Percentiles rank a stretch among this genome's conserved stretches.
These are phyloP conservation scores for Metridium senile DNA, from an alignment of 92 coral and sea anemone genomes.

Conservation along the genomic window DNA sequence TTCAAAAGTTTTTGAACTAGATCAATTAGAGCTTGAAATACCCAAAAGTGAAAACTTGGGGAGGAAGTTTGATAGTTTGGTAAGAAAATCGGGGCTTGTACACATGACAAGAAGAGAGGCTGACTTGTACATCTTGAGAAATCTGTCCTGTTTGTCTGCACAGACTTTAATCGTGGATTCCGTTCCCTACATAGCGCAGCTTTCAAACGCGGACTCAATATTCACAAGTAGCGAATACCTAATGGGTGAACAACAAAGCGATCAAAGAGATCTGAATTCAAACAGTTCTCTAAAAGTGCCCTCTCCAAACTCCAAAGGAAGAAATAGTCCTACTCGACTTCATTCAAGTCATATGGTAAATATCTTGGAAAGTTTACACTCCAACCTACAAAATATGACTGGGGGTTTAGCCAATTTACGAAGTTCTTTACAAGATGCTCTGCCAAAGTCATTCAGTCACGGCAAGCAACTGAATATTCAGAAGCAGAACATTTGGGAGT, in stretches of 20 bases:
- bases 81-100: slow-evolving; percentile 11
- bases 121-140: slow-evolving; percentile 14
- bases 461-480: slow-evolving; percentile 10
- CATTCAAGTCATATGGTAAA: slow-evolving; percentile 12
- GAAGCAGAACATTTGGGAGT: neutral
- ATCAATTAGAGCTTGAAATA: slow-evolving; percentile 5
- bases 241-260: slow-evolving; percentile 21
- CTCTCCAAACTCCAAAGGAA: neutral
- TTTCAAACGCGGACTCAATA: slow-evolving; percentile 9
- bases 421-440: slow-evolving; percentile 7
- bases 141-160: neutral
- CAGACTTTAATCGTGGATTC: slow-evolving; percentile 15
- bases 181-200: slow-evolving; percentile 5
- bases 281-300: neutral
- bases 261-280: neutral
- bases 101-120: slow-evolving; percentile 26
- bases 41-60: slow-evolving; percentile 1
- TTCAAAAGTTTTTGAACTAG: slow-evolving; percentile 14
- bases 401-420: slow-evolving; percentile 6
- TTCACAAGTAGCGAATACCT: slow-evolving; percentile 15
- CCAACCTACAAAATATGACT: slow-evolving; percentile 19
- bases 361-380: slow-evolving; percentile 21
- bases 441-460: slow-evolving; percentile 42
- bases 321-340: slow-evolving; percentile 27
- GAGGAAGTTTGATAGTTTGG: slow-evolving; percentile 8